Base-by-base conservation (phyloP, 2,113 vertebrate species). In the Paratilapia polleni region DNA sequence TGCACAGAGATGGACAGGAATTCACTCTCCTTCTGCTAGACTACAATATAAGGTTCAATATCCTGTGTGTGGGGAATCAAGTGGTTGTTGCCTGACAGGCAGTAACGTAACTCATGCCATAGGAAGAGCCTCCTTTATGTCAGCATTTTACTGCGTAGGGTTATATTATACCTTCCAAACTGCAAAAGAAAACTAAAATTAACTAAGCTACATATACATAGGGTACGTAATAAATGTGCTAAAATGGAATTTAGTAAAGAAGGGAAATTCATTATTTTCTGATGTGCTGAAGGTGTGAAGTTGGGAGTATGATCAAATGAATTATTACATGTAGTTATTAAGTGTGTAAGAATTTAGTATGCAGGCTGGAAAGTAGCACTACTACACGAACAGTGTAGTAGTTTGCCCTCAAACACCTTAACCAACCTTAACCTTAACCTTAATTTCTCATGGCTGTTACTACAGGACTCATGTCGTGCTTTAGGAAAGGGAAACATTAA, bases 61-160 rank as follows among this genome's bases (percentile, higher is more conserved):
- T 90, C 82, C 83, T 85, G 89, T 54, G 31, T 66, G 82, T 5
- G 14, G 26, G 59, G 73, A 88, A 86, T 89, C 74, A 6, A 83
- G 80, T 74, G 85, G 84, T 88, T 78, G 61, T 54, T 74, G 78
- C 64, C 87, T 74, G 84, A 78, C 61, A 56, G 79, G 61, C 82
- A 63, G 78, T 49, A 73, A 81, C 5, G 28, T 20, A 78, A 62
- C 10, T 59, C 38, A n/a, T 22, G 17, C 63, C 56, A 66, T 13
- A 11, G 54, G 59, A 13, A 52, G 38, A 83, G 19, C 8, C 6
- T 54, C 17, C 36, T 10, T 81, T 60, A 80, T 52, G 63, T 62
- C 31, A 13, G 5, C n/a, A 22, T 74, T 26, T 52, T 34, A 22
- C 63, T 17, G 31, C 58, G 20, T 54, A 31, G 13, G 52, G 26